A percentile compares a stretch with the other conserved stretches of the same genome.
Conservation (phyloP, 2,888 invertebrate genomes). For the Xanthia icteritia region DNA sequence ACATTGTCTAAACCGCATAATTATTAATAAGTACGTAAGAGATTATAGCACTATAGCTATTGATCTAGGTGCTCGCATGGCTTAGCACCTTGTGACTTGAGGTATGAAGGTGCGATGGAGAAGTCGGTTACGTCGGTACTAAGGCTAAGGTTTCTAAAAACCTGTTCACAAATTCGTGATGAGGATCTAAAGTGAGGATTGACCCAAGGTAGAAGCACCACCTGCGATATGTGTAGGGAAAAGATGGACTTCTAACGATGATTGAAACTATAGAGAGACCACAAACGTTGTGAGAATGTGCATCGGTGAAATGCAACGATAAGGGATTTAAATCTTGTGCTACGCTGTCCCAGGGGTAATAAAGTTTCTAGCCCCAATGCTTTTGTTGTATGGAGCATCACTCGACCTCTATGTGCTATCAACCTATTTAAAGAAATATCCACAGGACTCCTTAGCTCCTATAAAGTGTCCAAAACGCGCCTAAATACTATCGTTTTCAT, state of each 20-base stretch:
- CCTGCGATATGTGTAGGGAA: not conserved
- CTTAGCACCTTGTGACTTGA: not conserved
- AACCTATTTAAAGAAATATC: not conserved
- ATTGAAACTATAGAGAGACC: not conserved
- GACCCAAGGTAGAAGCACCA: not conserved
- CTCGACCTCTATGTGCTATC: not conserved
- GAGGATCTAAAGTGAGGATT: not conserved
- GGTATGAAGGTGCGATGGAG: not conserved
- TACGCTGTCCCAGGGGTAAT: not conserved
- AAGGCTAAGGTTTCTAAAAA: not conserved
- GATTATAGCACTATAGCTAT: constrained; percentile 3
- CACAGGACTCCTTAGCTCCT: too few species aligned
- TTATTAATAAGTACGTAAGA: not conserved
- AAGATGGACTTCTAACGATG: not conserved
- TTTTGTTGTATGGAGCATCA: not conserved
- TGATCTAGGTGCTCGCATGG: constrained; percentile 5
- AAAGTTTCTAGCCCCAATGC: not conserved
- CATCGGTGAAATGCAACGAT: not conserved
- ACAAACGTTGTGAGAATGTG: not conserved
- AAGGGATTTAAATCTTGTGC: not conserved
- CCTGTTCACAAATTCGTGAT: not conserved
- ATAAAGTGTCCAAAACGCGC: not conserved
- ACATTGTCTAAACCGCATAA: not conserved
- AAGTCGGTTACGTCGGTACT: too few species aligned
- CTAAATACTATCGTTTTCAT: not conserved